Evolutionary conservation across 2,797 vertebrate genomes (phyloP).

Genomic region (Cuculus canorus): DNA sequence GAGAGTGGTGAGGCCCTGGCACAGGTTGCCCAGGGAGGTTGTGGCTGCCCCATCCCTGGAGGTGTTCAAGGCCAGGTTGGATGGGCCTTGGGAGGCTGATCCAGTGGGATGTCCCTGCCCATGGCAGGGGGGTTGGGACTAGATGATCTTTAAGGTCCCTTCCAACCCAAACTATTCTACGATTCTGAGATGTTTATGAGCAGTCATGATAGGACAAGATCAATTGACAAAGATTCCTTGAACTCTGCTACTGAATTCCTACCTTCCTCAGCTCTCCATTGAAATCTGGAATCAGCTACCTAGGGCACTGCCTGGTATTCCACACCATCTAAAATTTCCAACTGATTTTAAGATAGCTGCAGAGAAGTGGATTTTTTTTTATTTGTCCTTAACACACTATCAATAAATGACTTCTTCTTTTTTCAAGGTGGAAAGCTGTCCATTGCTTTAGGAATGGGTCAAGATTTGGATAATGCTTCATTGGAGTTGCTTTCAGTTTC

Average conservation of each 20-base stretch:
- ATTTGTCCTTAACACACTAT: neutral
- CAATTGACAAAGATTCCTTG: neutral
- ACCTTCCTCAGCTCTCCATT: neutral
- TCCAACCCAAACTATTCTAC: too few species aligned
- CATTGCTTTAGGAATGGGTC: slow-evolving; percentile 58
- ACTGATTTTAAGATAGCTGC: neutral
- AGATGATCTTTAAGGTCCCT: too few species aligned
- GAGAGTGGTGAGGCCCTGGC: too few species aligned
- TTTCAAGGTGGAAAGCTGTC: slow-evolving; percentile 71
- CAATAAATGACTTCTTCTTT: neutral
- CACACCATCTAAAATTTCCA: neutral
- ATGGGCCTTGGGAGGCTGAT: too few species aligned
- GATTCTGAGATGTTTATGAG: neutral
- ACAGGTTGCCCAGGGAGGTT: too few species aligned
- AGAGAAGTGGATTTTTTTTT: neutral
- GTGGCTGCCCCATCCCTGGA: too few species aligned
- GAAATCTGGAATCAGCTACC: neutral
- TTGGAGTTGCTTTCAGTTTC: neutral
- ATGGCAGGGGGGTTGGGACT: too few species aligned
- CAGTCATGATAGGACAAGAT: neutral
- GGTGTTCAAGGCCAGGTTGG: too few species aligned
- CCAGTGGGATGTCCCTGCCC: too few species aligned
- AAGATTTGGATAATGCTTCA: neutral
- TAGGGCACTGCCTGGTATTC: neutral
- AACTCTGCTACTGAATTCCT: neutral